These are phyloP conservation scores for Prenolepis imparis DNA, from an alignment of 2,888 invertebrate species.

Conservation along the genomic window DNA sequence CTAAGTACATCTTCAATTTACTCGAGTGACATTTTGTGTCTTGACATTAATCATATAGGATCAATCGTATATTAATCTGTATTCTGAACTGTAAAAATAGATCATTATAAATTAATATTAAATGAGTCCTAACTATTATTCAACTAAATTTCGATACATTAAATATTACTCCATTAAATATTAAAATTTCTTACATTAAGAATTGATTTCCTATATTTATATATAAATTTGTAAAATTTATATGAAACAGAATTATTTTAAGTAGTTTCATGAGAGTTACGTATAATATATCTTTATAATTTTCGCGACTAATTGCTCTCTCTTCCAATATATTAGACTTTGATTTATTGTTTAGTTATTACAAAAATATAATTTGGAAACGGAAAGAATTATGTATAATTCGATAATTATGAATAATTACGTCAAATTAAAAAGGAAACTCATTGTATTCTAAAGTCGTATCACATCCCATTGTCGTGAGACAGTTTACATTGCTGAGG, in stretches of 20 bases:
- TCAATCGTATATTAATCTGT: too few relatives aligned
- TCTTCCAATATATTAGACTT: neutral
- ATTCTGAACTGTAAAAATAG: neutral
- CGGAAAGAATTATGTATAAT: neutral
- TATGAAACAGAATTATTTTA: neutral
- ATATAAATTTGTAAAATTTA: neutral
- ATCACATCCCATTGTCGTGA: constrained; percentile 28
- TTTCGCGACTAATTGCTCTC: neutral
- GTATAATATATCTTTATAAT: neutral
- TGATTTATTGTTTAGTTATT: neutral
- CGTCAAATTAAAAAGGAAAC: neutral
- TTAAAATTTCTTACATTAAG: neutral
- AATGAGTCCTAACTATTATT: neutral
- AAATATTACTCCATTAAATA: neutral
- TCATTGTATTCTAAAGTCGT: constrained; percentile 13
- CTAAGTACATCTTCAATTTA: neutral
- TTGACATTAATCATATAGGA: neutral
- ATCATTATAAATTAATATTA: neutral
- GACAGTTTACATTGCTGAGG: constrained; percentile 17
- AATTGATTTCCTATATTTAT: neutral
- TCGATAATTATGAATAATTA: constrained; percentile 17
- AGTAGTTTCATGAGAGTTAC: neutral
- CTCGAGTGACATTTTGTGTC: neutral
- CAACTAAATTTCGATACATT: neutral
- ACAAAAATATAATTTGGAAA: neutral